Conservation (phyloP, 2,113 vertebrate genomes). For the Protobothrops flavoviridis region DNA sequence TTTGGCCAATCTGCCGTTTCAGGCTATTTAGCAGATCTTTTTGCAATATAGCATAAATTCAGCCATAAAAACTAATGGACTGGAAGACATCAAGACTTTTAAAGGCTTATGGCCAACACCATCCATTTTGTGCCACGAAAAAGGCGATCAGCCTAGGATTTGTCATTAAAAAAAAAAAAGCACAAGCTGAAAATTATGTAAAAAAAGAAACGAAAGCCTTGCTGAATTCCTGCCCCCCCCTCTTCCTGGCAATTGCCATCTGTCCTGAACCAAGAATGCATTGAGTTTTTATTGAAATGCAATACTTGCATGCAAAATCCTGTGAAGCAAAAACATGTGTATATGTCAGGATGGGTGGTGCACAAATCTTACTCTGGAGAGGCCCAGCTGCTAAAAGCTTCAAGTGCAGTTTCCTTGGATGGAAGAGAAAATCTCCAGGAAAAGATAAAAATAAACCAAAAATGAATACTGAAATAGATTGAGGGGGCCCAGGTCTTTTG, state of each 20-base stretch:
- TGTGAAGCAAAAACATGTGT: slow-evolving; percentile 14
- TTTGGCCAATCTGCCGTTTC: slow-evolving; percentile 62
- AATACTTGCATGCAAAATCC: slow-evolving; percentile 1
- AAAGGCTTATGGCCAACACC: slow-evolving; percentile 62
- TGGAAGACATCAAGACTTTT: slow-evolving; percentile 65
- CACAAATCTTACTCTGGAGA: neutral
- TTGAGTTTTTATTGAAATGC: slow-evolving; percentile 30
- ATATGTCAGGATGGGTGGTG: too few species aligned
- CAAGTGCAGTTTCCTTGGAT: neutral
- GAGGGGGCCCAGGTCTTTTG: neutral
- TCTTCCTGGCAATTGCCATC: slow-evolving; percentile 25
- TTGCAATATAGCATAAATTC: slow-evolving; percentile 66
- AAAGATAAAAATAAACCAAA: neutral
- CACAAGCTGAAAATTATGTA: slow-evolving; percentile 46
- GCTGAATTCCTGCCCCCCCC: neutral
- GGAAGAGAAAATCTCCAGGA: neutral
- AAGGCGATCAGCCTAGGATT: slow-evolving; percentile 40
- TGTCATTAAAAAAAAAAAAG: slow-evolving; percentile 25
- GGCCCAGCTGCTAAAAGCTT: neutral
- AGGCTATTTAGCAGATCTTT: slow-evolving; percentile 62
- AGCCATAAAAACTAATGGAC: slow-evolving; percentile 67
- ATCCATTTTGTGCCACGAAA: slow-evolving; percentile 57
- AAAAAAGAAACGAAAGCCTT: neutral
- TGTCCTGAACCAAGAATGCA: slow-evolving; percentile 35
- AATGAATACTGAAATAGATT: neutral